Evolutionary conservation across 2,113 vertebrate species (phyloP), one percentile per base, ranked within the genome.

Genomic region (Carassius auratus): DNA sequence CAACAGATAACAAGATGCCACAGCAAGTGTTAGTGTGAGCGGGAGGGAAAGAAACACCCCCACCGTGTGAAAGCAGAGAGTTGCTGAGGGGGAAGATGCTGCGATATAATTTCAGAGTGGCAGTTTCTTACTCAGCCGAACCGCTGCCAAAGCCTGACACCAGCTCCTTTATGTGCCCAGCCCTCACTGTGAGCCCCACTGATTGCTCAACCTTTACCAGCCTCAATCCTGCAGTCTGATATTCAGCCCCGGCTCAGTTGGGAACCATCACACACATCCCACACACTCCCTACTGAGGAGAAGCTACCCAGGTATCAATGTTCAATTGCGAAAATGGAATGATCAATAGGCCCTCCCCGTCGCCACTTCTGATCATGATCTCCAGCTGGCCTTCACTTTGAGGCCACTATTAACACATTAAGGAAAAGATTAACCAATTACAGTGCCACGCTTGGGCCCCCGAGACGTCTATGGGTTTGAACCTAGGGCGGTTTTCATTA

Each of bases 401-500:
- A 69, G 66, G 84, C 80, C 21, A 80, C 79, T 26, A 75, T 90
- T 89, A 89, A 86, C 80, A 89, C 84, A 90, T 83, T 89, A 90
- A 61, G 66, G 77, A 69, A 50, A 68, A n/a, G 88, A 93, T 93
- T 88, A 92, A 90, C 90, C 90, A 92, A 93, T 93, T 93, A 93
- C 88, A 85, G 84, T 42, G 84, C 30, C 9, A 74, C 57, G 80
- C 90, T 45, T 66, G 75, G 75, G 85, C 84, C 87, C 92, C 83
- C 50, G 83, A 71, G 85, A 87, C 33, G 50, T 84, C 84, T 68
- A 85, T 88, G 89, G 90, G 89, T 91, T 81, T 87, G 89, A 93
- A 91, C 91, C 91, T 87, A 87, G 87, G 85, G 89, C 85, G 78
- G 33, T 80, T 92, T 94, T 93, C 92, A 94, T 94, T 93, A 93